Conservation (phyloP, 2,888 invertebrate species). For the Sphecodes monilicornis region DNA sequence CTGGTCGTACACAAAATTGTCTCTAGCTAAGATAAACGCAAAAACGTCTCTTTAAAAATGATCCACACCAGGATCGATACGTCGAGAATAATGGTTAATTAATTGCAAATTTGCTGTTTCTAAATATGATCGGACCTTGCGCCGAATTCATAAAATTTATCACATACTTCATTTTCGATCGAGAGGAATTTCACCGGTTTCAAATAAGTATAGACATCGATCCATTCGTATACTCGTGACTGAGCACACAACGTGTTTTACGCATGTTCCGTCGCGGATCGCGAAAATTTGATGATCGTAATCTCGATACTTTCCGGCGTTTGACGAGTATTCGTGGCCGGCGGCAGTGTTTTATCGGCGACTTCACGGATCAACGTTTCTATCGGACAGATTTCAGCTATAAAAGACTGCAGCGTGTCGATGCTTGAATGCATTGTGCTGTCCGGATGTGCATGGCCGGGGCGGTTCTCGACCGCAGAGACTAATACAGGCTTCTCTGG, state of each 20-base stretch:
- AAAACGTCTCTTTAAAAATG: too few relatives aligned
- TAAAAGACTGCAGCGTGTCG: conserved; percentile 26
- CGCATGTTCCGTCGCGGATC: background rate
- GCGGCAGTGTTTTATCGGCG: background rate
- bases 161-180: too few relatives aligned
- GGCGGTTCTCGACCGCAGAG: conserved; percentile 46
- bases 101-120: too few relatives aligned
- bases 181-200: too few relatives aligned
- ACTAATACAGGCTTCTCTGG: conserved; percentile 37
- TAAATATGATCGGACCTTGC: too few relatives aligned
- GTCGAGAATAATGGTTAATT: too few relatives aligned
- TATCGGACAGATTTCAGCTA: background rate
- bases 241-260: background rate
- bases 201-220: background rate
- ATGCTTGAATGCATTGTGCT: conserved; percentile 38
- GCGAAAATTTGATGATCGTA: background rate
- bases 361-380: conserved; percentile 7
- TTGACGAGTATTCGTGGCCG: background rate
- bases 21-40: too few relatives aligned
- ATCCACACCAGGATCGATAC: too few relatives aligned
- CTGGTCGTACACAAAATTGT: too few relatives aligned
- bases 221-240: background rate
- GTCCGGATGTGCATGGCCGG: conserved; percentile 17
- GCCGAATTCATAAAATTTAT: too few relatives aligned
- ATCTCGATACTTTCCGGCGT: background rate